Base-by-base conservation (phyloP, 1,140 invertebrate genomes). In the Pogonus chalceus region DNA sequence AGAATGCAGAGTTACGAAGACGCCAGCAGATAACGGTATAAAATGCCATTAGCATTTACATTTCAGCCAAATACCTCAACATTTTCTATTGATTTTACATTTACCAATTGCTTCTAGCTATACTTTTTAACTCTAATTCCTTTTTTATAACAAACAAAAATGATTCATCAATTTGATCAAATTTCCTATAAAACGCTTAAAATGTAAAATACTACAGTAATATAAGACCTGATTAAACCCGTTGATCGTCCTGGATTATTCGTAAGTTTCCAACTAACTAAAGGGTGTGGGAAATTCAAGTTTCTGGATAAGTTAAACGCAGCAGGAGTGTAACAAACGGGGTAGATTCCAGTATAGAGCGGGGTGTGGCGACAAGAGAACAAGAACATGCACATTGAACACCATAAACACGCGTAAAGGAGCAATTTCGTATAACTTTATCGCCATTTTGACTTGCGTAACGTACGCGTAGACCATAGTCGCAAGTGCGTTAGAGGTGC, bases 371-470 rank as follows among this genome's bases (percentile, higher is more conserved):
- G 37, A 16, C 18, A 18, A 4, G 37, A 18, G 37, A 18, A 18
- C 18, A 57, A 61, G 60, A 60, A 63, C 60, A 62, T 60, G 58
- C 59, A 56, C 62, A 61, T 59, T 57, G 56, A 59, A 57, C 52
- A 57, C 55, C 58, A 65, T 65, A 62, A 65, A 65, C 63, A 63
- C 60, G 60, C 61, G 59, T 65, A 63, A 65, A 65, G 55, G 62
- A 58, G 59, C 60, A 53, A 65, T 65, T 63, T 47, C 53, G 56
- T 56, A 60, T 65, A 63, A 65, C 60, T 65, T 65, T 65, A 65
- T 65, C 63, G 60, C 60, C 59, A 60, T 61, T 65, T 57, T 60
- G 58, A 43, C 53, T 48, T 55, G 52, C 61, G 62, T 60, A 59
- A 57, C 50, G 56, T 21, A 46, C 52, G 46, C 52, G 24, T 46